Conservation (phyloP, 2,888 invertebrate species). For the Asteroscopus sphinx region DNA sequence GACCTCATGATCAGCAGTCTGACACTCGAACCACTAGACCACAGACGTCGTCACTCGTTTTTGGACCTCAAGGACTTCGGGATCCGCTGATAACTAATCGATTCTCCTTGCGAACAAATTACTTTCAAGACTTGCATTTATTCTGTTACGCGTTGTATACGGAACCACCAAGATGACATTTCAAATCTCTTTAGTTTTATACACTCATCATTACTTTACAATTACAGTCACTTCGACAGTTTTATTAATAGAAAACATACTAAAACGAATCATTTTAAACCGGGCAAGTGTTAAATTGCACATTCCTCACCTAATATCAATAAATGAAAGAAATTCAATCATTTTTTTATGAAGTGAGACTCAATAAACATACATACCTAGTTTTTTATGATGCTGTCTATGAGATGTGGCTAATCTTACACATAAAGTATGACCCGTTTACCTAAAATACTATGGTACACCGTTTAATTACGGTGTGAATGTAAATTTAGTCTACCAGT, state of each 20-base stretch:
- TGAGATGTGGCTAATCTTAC: constrained; percentile 27
- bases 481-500: constrained; percentile 7
- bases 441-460: constrained; percentile 29
- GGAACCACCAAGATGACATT: constrained; percentile 17
- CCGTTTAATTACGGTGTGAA: constrained; percentile 6
- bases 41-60: no score
- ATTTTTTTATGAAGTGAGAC: constrained; percentile 33
- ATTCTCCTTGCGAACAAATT: no score
- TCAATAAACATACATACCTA: constrained; percentile 51
- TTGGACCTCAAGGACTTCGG: no score
- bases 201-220: constrained; percentile 19
- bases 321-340: constrained; percentile 35
- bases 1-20: no score
- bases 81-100: no score
- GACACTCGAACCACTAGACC: no score
- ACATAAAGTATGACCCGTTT: constrained; percentile 27
- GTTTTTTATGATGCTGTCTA: constrained; percentile 23
- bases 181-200: constrained; percentile 25
- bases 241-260: constrained; percentile 23
- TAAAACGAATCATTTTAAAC: constrained; percentile 39
- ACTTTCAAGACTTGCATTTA: no score
- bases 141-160: constrained; percentile 1
- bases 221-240: constrained; percentile 17
- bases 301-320: constrained; percentile 35
- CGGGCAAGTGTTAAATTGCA: constrained; percentile 18